Conservation (phyloP, 64 coral and sea anemone species). For the Astreopora myriophthalma region DNA sequence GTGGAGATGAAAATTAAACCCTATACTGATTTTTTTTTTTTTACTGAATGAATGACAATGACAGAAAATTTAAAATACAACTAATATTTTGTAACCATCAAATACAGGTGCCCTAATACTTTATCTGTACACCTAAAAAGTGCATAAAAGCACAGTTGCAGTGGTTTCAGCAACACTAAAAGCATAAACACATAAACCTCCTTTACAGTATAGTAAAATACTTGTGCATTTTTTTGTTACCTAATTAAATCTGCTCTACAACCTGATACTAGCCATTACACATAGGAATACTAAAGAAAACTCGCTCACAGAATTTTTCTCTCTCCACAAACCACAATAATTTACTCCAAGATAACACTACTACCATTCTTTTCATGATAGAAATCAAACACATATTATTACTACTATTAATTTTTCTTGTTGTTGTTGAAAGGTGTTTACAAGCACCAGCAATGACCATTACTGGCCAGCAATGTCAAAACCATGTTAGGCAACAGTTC, state of each 20-base stretch:
- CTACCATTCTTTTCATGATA: background rate
- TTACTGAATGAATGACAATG: no score
- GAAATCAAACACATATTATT: background rate
- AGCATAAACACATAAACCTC: background rate
- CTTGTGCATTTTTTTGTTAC: background rate
- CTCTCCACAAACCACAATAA: background rate
- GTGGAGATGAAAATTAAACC: background rate
- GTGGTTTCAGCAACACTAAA: background rate
- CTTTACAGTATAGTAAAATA: background rate
- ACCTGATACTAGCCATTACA: background rate
- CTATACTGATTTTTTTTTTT: background rate
- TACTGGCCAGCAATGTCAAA: background rate
- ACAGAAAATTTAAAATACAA: background rate
- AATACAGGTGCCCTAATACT: background rate
- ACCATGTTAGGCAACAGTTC: background rate
- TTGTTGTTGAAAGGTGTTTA: background rate
- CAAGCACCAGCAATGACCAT: background rate
- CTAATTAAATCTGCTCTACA: background rate
- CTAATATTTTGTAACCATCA: background rate
- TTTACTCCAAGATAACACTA: background rate
- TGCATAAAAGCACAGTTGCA: background rate
- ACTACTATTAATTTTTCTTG: no score
- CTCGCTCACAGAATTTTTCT: no score
- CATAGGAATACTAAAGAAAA: background rate
- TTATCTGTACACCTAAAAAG: slow-evolving; percentile 18